phyloP scores from a whole-genome alignment of 2,888 invertebrate species.

The Ectropis crepuscularia region DNA sequence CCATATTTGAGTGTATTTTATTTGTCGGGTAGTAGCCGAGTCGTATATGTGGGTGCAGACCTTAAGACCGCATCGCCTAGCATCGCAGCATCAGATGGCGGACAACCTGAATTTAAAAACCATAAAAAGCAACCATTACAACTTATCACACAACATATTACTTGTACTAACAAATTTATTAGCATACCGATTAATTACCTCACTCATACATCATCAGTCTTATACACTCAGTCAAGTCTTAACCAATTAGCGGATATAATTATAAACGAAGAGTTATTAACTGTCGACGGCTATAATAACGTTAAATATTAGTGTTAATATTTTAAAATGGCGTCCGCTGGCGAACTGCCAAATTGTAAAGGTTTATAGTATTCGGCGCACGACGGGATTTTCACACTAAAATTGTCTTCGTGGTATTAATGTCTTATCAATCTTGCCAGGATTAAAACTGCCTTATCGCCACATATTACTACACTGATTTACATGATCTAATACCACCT shows the following conservation, averaged over 20 bases:
- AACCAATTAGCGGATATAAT: conserved; percentile 30
- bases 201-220: conserved; percentile 2
- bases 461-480: too few relatives aligned
- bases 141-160: too few relatives aligned
- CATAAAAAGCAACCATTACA: too few relatives aligned
- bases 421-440: conserved; percentile 11
- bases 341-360: conserved; percentile 24
- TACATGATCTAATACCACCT: too few relatives aligned
- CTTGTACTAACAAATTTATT: background rate
- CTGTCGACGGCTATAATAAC: conserved; percentile 27
- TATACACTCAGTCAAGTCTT: conserved; percentile 16
- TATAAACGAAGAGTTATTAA: conserved; percentile 27
- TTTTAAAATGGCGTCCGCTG: conserved; percentile 31
- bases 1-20: too few relatives aligned
- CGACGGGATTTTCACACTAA: conserved; percentile 22
- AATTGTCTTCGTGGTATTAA: conserved; percentile 19
- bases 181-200: background rate
- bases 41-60: too few relatives aligned
- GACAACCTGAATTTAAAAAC: too few relatives aligned
- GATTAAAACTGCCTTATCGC: background rate
- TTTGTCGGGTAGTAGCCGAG: too few relatives aligned
- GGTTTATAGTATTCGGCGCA: conserved; percentile 21
- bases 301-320: conserved; percentile 29
- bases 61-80: too few relatives aligned
- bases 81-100: too few relatives aligned